A percentile compares a stretch with the other conserved stretches of the same genome.
Evolutionary conservation across 2,797 vertebrate genomes (phyloP).

Genomic region (Pempheris klunzingeri): DNA sequence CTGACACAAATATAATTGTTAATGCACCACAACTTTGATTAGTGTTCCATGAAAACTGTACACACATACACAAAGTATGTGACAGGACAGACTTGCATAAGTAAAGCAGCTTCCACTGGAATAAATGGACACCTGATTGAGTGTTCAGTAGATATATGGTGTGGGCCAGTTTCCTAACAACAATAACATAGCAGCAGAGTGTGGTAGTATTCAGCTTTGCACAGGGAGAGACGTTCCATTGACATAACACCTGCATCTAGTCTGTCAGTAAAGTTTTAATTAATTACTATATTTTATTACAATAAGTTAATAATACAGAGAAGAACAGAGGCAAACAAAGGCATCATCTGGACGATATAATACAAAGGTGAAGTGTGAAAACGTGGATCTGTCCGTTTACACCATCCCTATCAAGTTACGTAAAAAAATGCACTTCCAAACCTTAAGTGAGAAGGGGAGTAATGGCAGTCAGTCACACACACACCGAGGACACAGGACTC

Average conservation of each 20-base stretch:
- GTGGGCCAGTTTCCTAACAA: not conserved
- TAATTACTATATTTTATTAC: not conserved
- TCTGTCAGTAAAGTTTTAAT: not conserved
- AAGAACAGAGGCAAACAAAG: not conserved
- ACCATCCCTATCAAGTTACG: not conserved
- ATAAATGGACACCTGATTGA: not conserved
- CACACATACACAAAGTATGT: too few species aligned
- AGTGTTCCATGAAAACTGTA: too few species aligned
- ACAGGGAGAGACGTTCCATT: not conserved
- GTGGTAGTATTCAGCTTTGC: not conserved
- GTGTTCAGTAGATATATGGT: not conserved
- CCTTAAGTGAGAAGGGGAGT: not conserved
- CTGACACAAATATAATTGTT: not conserved
- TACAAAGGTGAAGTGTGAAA: not conserved
- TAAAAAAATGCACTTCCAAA: not conserved
- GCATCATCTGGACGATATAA: not conserved
- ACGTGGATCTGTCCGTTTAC: not conserved
- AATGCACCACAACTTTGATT: too few species aligned
- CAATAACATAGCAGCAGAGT: not conserved
- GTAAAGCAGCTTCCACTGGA: too few species aligned
- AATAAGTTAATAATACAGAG: not conserved
- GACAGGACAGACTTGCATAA: not conserved
- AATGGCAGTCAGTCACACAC: constrained; percentile 4
- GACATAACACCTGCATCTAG: not conserved
- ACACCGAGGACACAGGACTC: constrained; percentile 25